Base-by-base conservation (phyloP, 2,888 invertebrate genomes). In the Ceramica pisi region DNA sequence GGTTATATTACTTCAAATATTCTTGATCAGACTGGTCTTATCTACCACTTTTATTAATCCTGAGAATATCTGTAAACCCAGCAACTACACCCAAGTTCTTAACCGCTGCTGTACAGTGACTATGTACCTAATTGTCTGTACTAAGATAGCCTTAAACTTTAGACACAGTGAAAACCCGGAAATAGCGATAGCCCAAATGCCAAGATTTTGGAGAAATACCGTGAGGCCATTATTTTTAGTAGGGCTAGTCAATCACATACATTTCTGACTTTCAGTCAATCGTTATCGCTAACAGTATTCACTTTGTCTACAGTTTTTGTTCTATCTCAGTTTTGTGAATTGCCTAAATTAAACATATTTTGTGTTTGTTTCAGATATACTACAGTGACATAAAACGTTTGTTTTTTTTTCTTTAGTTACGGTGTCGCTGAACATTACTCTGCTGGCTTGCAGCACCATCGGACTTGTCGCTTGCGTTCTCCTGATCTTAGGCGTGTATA, bases 391-490 rank as follows among this genome's bases (percentile, higher is more conserved):
- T 53, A 16, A 26, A 53, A 26, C 19, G 2, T 53, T 31, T 35
- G 1, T 55, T n/a, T 75, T 64, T 72, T 83, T 84, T 87, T 90
- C 87, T 97, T 97, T 97, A 98, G 98, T 97, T n/a, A 97, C 98
- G 41, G 97, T 98, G 86, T 96, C 97, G 75, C 97, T 98, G 91
- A 97, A 97, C 91, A 96, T 97, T 77, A 96, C 97, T 35, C 94
- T 97, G 71, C 94, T 98, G 85, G 96, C 96, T 46, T 97, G 97
- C 91, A 97, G 98, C 63, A 95, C 97, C 7, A 93, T 97, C 80
- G 98, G 98, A 8, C 96, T 98, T 61, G 78, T 98, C 38, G 96
- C 98, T 19, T 97, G 98, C 63, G 87, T 97, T 12, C 90, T 98
- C 55, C 95, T 98, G 67, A 94, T 98, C 64, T 92, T 97, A 71